Evolutionary conservation across 2,888 invertebrate species (phyloP).

Genomic region (Machimus rusticus): DNA sequence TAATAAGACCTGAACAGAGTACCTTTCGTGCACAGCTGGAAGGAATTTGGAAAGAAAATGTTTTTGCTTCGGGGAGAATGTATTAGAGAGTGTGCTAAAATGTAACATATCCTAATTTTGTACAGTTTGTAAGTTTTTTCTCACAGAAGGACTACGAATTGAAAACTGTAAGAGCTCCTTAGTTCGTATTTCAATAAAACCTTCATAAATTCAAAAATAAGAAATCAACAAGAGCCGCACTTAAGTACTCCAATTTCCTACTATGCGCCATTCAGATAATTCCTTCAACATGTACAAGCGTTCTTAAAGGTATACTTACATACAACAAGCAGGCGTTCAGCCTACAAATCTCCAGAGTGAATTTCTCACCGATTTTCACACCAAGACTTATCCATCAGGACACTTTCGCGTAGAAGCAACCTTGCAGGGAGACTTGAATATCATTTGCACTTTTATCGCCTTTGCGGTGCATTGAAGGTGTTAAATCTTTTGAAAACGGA

Average conservation of each 20-base stretch:
- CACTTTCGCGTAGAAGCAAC: neutral
- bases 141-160: no score
- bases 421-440: neutral
- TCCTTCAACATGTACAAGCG: neutral
- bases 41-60: neutral
- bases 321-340: neutral
- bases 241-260: neutral
- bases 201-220: neutral
- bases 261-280: neutral
- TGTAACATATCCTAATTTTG: no score
- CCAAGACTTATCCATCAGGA: neutral
- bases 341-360: neutral
- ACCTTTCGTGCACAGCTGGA: neutral
- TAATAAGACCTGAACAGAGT: neutral
- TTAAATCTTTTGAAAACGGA: neutral
- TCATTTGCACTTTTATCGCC: constrained; percentile 13
- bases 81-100: no score
- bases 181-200: neutral
- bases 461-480: neutral
- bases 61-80: neutral
- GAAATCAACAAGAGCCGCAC: neutral
- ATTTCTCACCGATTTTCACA: neutral
- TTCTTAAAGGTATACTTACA: neutral
- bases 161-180: neutral
- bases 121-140: no score